Percentiles rank a stretch among this genome's conserved stretches.
Evolutionary conservation across 2,797 vertebrate genomes (phyloP).

Genomic region (Falco cherrug): DNA sequence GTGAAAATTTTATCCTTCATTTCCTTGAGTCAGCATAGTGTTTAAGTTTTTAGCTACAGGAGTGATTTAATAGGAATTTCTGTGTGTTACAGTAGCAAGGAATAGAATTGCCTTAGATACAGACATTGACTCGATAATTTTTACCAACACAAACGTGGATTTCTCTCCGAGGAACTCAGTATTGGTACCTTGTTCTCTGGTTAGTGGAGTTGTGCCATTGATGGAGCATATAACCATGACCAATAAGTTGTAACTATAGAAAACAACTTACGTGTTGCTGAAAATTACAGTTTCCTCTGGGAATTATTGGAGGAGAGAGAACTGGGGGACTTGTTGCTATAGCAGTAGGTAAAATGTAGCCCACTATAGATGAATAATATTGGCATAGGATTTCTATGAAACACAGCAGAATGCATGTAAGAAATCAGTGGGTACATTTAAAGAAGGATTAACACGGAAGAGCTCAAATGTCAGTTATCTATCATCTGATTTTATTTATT

Average conservation of each 20-base stretch:
- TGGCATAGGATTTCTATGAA: background rate
- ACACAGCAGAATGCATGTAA: background rate
- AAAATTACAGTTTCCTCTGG: background rate
- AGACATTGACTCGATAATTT: background rate
- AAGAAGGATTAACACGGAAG: background rate
- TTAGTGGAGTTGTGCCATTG: background rate
- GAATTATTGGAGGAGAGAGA: background rate
- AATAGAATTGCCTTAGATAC: background rate
- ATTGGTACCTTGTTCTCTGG: background rate
- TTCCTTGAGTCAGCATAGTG: background rate
- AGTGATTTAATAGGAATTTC: background rate
- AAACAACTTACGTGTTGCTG: background rate
- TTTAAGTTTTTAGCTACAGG: background rate
- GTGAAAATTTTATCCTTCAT: background rate
- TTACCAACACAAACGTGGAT: background rate
- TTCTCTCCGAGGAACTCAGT: background rate
- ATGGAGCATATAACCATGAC: background rate
- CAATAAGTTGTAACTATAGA: background rate
- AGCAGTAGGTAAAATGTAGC: background rate
- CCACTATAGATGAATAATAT: background rate
- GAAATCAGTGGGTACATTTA: background rate
- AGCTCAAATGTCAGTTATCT: background rate
- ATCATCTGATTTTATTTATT: background rate
- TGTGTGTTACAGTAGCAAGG: background rate
- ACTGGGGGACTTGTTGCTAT: background rate